phyloP scores from a whole-genome alignment of 1,140 invertebrate genomes.

The Drosophila obscura region DNA sequence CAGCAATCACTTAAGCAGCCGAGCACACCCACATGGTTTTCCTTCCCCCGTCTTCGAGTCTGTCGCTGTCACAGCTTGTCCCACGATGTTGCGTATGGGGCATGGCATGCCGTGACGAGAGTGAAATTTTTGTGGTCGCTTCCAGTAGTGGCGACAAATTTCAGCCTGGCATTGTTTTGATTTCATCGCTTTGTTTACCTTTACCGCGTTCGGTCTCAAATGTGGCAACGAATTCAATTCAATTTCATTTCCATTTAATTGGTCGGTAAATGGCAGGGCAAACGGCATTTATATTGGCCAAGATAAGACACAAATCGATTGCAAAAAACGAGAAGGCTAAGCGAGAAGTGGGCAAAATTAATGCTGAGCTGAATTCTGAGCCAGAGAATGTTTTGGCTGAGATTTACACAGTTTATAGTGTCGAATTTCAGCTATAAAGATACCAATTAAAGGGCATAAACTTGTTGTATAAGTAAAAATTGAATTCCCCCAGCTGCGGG shows the following conservation, averaged over 20 bases:
- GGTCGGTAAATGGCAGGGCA: constrained; percentile 20
- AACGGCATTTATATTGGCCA: constrained; percentile 13
- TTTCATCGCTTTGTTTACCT: constrained; percentile 51
- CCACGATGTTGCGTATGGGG: constrained; percentile 9
- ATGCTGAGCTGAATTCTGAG: background rate
- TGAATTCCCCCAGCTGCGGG: too few relatives aligned
- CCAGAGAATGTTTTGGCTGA: background rate
- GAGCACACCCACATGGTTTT: constrained; percentile 60
- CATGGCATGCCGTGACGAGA: constrained; percentile 25
- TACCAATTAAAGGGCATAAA: too few relatives aligned
- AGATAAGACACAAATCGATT: constrained; percentile 24
- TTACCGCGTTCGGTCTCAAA: constrained; percentile 14
- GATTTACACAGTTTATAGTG: too few relatives aligned
- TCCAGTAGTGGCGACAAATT: too few relatives aligned
- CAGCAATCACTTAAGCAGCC: constrained; percentile 72
- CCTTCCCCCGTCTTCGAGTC: constrained; percentile 1
- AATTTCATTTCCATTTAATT: constrained; percentile 62
- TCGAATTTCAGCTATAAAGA: too few relatives aligned
- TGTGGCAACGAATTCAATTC: constrained; percentile 52
- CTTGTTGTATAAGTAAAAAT: too few relatives aligned
- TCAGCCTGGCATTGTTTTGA: constrained; percentile 39
- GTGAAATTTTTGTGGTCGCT: constrained; percentile 38
- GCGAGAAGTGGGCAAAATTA: too few relatives aligned
- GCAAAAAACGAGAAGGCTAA: too few relatives aligned
- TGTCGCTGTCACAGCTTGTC: constrained; percentile 7